These are phyloP conservation scores for Dastarcus helophoroides DNA, from an alignment of 2,888 invertebrate genomes.

Conservation along the genomic window DNA sequence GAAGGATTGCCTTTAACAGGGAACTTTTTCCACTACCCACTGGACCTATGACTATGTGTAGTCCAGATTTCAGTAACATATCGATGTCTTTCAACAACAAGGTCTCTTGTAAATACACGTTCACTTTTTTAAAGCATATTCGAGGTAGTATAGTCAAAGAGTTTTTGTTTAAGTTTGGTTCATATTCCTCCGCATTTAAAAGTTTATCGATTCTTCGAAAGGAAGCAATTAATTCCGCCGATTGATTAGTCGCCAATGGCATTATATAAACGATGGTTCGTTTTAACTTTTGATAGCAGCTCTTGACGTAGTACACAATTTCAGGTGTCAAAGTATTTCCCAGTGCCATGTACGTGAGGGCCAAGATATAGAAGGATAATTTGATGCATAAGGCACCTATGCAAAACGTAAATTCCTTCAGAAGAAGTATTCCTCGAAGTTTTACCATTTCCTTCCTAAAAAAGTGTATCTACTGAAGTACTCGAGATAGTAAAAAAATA, in stretches of 20 bases:
- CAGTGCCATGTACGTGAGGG: conserved; percentile 48
- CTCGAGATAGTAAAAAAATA: too few relatives aligned
- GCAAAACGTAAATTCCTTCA: conserved; percentile 25
- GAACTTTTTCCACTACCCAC: conserved; percentile 24
- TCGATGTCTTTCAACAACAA: conserved; percentile 32
- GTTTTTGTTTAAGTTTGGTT: not conserved
- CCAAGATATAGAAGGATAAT: conserved; percentile 21
- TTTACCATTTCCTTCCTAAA: conserved; percentile 55
- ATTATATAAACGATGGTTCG: conserved; percentile 80
- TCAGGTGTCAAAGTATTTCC: conserved; percentile 65
- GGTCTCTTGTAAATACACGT: conserved; percentile 15
- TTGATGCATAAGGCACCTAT: conserved; percentile 20
- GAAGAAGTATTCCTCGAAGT: conserved; percentile 27
- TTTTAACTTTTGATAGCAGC: conserved; percentile 75
- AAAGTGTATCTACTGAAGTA: too few relatives aligned
- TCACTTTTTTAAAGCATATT: conserved; percentile 5
- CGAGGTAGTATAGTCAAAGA: not conserved
- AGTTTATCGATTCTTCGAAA: conserved; percentile 53
- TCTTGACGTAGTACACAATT: conserved; percentile 71
- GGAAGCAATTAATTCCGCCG: conserved; percentile 64
- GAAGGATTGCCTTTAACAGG: conserved; percentile 22
- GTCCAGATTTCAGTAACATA: conserved; percentile 27
- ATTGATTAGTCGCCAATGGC: conserved; percentile 68
- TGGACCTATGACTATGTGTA: conserved; percentile 3
- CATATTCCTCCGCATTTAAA: conserved; percentile 32